Base-by-base conservation (phyloP, 2,113 vertebrate genomes). In the Eleginops maclovinus region DNA sequence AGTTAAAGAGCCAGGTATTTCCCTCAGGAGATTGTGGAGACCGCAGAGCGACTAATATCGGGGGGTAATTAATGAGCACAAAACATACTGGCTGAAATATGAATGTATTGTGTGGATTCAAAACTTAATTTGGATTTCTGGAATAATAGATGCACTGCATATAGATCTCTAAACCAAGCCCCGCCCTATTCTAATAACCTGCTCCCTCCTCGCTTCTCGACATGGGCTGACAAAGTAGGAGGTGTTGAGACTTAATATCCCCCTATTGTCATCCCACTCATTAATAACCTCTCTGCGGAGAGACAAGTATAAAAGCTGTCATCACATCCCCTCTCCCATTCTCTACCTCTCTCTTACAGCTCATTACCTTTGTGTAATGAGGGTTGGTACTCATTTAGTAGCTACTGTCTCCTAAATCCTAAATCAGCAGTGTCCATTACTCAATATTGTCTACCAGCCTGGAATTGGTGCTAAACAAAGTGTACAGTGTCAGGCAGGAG, bases 281-380 rank as follows among this genome's bases (percentile, higher is more conserved):
- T 68, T 83, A 78, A 61, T 72, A 79, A 41, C 36, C 54, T n/a
- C 43, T 67, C 31, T 74, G 24, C 53, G 59, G 36, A 61, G 26
- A 77, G 44, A 72, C 14, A 10, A 63, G 44, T 41, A 49, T 61
- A 17, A 73, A 83, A 66, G 3, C 58, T 81, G 59, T 73, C 69
- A 72, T 59, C 11, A 0, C 4, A 31, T 66, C 60, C 26, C 63
- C 46, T 75, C 16, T 66, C 24, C 62, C 40, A 3, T 24, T 36
- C 28, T 19, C 26, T 49, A 21, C 51, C 36, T 64, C 70, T 55
- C 26, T 68, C 69, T 41, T 41, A 73, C 70, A 65, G 26, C 61
- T 74, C 15, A 67, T 74, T 64, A 67, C 47, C 65, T 78, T 56
- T 84, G n/a, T 71, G 31, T 5, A 54, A 26, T 72, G 47, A 81